A percentile compares a stretch with the other conserved stretches of the same genome.
Evolutionary conservation across 2,888 invertebrate genomes (phyloP).

Genomic region (Eupeodes luniger): DNA sequence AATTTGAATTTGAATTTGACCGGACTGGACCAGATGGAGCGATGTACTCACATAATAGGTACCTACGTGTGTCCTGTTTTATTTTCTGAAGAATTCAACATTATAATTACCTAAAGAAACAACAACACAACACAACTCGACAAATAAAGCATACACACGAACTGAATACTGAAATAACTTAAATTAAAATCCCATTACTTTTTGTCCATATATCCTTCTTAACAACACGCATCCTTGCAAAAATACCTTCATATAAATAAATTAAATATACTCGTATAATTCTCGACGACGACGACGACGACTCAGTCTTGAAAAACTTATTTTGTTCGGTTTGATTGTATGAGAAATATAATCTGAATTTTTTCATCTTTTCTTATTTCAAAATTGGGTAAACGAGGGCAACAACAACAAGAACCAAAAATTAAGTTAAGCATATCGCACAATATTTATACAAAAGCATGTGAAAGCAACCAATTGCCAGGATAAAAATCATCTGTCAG

Average conservation of each 20-base stretch:
- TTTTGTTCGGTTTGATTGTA: not conserved
- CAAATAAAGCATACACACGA: not conserved
- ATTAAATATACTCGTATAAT: not conserved
- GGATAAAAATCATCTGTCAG: conserved; percentile 63
- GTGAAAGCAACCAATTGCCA: conserved; percentile 49
- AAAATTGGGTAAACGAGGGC: conserved; percentile 22
- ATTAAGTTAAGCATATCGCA: conserved; percentile 25
- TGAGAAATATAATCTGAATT: conserved; percentile 11
- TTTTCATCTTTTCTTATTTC: not conserved
- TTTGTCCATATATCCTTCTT: not conserved
- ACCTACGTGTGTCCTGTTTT: no score
- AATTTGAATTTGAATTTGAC: no score
- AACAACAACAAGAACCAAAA: conserved; percentile 25
- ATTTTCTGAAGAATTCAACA: not conserved
- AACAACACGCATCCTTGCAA: not conserved
- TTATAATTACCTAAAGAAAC: conserved; percentile 45
- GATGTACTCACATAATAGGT: no score
- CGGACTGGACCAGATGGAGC: no score
- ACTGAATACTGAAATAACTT: conserved; percentile 45
- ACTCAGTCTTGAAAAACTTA: not conserved
- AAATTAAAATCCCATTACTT: conserved; percentile 34
- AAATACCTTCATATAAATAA: not conserved
- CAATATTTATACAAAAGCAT: conserved; percentile 25
- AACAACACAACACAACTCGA: conserved; percentile 28
- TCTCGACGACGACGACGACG: conserved; percentile 30